Evolutionary conservation across 2,888 invertebrate species (phyloP), one percentile per base, ranked within the genome.

Genomic region (Biston betularia): DNA sequence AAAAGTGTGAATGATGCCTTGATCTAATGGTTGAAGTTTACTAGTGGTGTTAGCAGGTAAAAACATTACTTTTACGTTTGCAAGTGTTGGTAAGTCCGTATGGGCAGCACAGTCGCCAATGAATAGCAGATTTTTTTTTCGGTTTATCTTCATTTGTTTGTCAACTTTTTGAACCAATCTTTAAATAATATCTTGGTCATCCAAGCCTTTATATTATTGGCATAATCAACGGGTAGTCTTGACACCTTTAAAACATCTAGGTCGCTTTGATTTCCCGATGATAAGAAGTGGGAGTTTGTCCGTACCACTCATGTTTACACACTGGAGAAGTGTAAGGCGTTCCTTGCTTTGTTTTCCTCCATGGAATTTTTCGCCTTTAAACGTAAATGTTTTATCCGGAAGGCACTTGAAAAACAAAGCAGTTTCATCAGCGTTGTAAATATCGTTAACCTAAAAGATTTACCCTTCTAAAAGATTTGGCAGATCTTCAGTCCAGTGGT

Each of bases 321-420:
- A 14, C 11, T 15, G 53, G 6, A 54, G 53, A 10, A 54, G 7
- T n/a, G 53, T 54, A 14, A 54, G 10, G 15, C 53, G 53, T 15
- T 54, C 53, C 15, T 54, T 54, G 10, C 53, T 54, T 9, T 40
- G 53, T 15, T 54, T 40, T 15, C 53, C 53, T 15, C 24, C 53
- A 15, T 54, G 53, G 24, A 15, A 24, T 53, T 53, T 38, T 14
- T 53, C 53, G 35, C 14, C 38, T 50, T 50, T 50, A 35, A 38
- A n/a, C 7, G 53, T 38, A 14, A 53, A 38, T n/a, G 38, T 53
- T 38, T 42, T 40, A 54, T 54, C 40, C 15, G 54, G 54, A 24
- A 54, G 54, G 24, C 54, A 54, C 40, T 54, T 40, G 15, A 40
- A 54, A 42, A 54, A 54, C 42, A 54, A 14, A 42, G 24, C 54